These are phyloP conservation scores for Procambarus virginalis DNA, from an alignment of 1,140 invertebrate species.

Conservation along the genomic window DNA sequence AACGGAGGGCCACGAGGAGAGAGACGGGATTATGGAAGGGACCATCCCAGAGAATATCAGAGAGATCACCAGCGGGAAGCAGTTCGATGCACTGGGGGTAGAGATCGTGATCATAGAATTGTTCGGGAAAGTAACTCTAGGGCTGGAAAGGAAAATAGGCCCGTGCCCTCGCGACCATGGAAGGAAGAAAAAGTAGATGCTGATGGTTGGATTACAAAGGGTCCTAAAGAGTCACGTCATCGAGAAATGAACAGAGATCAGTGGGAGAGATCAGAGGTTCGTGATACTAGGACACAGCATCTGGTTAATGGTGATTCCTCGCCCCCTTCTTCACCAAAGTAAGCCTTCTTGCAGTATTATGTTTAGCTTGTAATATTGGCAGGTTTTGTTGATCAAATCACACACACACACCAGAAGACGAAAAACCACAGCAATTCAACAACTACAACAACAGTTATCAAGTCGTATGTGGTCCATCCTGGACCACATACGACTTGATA, in stretches of 20 bases:
- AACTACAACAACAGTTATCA: no score
- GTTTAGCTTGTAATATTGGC: no score
- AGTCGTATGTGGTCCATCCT: no score
- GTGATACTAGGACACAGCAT: slow-evolving; percentile 1
- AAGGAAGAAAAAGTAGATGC: slow-evolving; percentile 56
- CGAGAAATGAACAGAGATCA: slow-evolving; percentile 48
- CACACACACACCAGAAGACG: no score
- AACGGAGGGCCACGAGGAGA: slow-evolving; percentile 31
- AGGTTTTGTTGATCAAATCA: no score
- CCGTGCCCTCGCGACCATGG: slow-evolving; percentile 18
- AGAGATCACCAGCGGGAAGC: slow-evolving; percentile 38
- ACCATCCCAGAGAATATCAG: slow-evolving; percentile 14
- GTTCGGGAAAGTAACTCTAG: slow-evolving; percentile 24
- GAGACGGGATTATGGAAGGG: slow-evolving; percentile 32
- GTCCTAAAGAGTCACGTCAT: slow-evolving; percentile 48
- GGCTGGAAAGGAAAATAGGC: slow-evolving; percentile 52
- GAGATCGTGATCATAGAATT: slow-evolving; percentile 33
- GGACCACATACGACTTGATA: no score
- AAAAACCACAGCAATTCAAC: no score
- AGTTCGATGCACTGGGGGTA: slow-evolving; percentile 4
- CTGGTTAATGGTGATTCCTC: slow-evolving; percentile 49
- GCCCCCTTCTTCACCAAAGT: slow-evolving; percentile 51
- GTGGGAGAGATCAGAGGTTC: slow-evolving; percentile 38
- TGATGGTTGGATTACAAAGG: slow-evolving; percentile 65
- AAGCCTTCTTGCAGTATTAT: background rate